Percentiles rank a stretch among this genome's conserved stretches.
phyloP scores from a whole-genome alignment of 2,888 invertebrate genomes.

The Pseudoips prasinana region DNA sequence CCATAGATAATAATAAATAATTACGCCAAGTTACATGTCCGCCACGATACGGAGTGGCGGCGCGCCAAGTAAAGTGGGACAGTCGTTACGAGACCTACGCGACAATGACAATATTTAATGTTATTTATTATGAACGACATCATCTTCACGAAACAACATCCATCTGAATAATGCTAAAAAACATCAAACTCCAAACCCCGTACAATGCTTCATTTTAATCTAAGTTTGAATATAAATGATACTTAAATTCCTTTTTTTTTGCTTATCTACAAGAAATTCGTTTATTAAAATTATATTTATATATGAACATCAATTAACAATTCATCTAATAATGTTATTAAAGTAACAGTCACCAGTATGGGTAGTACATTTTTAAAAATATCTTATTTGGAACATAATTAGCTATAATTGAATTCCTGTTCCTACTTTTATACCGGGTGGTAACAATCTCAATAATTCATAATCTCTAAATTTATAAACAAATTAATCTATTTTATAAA shows the following conservation, averaged over 20 bases:
- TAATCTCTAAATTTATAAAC: constrained; percentile 74
- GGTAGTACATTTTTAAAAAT: constrained; percentile 50
- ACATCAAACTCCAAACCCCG: constrained; percentile 65
- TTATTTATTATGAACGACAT: constrained; percentile 47
- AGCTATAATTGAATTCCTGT: constrained; percentile 52
- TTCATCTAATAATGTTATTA: constrained; percentile 63
- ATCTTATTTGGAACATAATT: constrained; percentile 52
- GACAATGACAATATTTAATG: constrained; percentile 54
- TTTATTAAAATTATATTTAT: constrained; percentile 59
- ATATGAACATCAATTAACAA: constrained; percentile 61
- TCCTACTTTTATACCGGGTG: constrained; percentile 67
- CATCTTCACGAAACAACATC: constrained; percentile 63
- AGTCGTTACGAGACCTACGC: constrained; percentile 54
- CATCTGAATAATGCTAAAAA: constrained; percentile 59
- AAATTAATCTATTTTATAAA: constrained; percentile 71
- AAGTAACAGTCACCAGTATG: constrained; percentile 67
- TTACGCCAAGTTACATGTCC: constrained; percentile 27
- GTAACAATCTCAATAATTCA: constrained; percentile 77
- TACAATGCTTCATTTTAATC: constrained; percentile 59
- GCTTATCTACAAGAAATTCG: constrained; percentile 69
- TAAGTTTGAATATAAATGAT: constrained; percentile 56
- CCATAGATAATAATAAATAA: constrained; percentile 35
- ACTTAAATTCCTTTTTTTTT: constrained; percentile 62
- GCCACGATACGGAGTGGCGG: constrained; percentile 18
- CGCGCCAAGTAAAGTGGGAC: constrained; percentile 35